Percentiles rank a stretch among this genome's conserved stretches.
These are phyloP conservation scores for Megaleporinus macrocephalus DNA, from an alignment of 2,113 vertebrate species.

Conservation along the genomic window DNA sequence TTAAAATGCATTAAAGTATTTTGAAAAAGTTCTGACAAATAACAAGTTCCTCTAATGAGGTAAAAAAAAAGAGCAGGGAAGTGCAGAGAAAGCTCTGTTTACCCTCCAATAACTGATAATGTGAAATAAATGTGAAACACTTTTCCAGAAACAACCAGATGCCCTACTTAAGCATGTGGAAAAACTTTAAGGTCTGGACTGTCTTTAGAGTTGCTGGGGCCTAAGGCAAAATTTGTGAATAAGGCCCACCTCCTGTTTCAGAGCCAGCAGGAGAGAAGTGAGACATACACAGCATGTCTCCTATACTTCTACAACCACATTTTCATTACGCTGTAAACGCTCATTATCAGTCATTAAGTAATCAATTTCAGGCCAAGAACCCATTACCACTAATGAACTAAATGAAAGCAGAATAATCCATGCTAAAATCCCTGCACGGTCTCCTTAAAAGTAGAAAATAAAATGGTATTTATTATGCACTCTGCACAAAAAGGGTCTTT, in stretches of 20 bases:
- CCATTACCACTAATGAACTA: not conserved
- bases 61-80: not conserved
- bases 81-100: constrained; percentile 49
- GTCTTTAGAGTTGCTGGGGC: constrained; percentile 53
- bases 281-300: not conserved
- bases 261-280: constrained; percentile 42
- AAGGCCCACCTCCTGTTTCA: constrained; percentile 49
- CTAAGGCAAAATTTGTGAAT: constrained; percentile 52
- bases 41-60: not conserved
- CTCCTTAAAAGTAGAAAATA: constrained; percentile 1
- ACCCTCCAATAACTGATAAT: constrained; percentile 62
- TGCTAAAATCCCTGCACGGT: not conserved
- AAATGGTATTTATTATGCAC: not conserved
- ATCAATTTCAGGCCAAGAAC: constrained; percentile 17
- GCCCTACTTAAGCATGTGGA: constrained; percentile 64
- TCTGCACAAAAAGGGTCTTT: not conserved
- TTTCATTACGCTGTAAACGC: constrained; percentile 5
- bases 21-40: not conserved
- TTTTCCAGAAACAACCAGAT: constrained; percentile 60
- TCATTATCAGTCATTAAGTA: constrained; percentile 24
- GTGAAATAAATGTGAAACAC: constrained; percentile 64
- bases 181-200: constrained; percentile 62
- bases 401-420: constrained; percentile 26
- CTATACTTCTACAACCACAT: not conserved
- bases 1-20: too few relatives aligned